Percentiles rank a stretch among this genome's conserved stretches.
Evolutionary conservation across 2,113 vertebrate genomes (phyloP).

Genomic region (Cyanoramphus novaezelandiae): DNA sequence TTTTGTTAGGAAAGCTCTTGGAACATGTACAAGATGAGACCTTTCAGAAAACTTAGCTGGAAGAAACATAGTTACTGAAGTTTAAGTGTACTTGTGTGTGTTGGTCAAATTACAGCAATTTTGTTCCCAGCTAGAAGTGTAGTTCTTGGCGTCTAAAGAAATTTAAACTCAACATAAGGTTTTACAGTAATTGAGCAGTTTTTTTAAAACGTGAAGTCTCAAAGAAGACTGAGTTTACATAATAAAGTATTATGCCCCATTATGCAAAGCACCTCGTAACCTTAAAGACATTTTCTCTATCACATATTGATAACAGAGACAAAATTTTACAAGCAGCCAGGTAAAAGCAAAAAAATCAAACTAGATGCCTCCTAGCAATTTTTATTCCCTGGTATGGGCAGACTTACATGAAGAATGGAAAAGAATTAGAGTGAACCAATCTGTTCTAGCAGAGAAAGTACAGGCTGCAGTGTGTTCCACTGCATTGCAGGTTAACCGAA

Average conservation of each 20-base stretch:
- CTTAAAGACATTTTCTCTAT: not conserved
- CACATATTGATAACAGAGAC: not conserved
- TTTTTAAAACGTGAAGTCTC: not conserved
- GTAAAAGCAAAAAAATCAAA: not conserved
- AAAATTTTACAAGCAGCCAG: not conserved
- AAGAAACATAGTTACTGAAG: not conserved
- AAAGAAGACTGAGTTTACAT: not conserved
- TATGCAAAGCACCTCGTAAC: not conserved
- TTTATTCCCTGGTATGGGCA: not conserved
- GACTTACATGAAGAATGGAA: not conserved
- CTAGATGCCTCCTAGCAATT: not conserved
- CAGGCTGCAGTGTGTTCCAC: not conserved
- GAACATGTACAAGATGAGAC: not conserved
- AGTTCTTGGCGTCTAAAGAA: not conserved
- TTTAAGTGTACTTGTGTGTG: not conserved
- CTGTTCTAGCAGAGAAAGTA: not conserved
- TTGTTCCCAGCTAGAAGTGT: not conserved
- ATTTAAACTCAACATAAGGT: not conserved
- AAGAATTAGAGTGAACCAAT: not conserved
- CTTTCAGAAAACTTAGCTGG: not conserved
- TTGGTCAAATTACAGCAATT: constrained; percentile 1
- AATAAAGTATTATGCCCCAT: not conserved
- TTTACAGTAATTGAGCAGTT: not conserved
- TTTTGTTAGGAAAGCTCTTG: not conserved
- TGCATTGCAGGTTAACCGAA: not conserved